Percentiles rank a stretch among this genome's conserved stretches.
Evolutionary conservation across 2,113 vertebrate species (phyloP).

Genomic region (Strix uralensis): DNA sequence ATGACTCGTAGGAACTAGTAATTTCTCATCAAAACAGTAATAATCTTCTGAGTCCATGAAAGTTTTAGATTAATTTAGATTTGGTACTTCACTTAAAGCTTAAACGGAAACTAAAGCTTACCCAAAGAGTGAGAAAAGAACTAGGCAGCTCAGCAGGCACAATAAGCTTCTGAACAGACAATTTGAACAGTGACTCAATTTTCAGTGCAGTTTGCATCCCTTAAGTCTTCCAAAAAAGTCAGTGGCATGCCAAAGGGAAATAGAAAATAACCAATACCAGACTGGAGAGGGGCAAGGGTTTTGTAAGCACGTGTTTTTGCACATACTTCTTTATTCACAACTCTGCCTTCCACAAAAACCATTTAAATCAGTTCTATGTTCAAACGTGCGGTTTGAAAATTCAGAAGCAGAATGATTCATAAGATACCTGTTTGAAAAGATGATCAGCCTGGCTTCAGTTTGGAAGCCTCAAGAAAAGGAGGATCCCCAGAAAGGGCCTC

Average conservation of each 20-base stretch:
- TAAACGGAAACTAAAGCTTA: neutral
- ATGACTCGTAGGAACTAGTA: neutral
- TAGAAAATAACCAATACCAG: neutral
- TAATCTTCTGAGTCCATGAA: neutral
- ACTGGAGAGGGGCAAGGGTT: fast-evolving
- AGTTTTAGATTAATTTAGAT: neutral
- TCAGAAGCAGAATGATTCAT: neutral
- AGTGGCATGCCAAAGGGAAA: neutral
- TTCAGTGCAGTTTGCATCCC: neutral
- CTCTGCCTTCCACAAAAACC: neutral
- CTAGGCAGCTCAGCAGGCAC: neutral
- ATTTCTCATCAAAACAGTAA: neutral
- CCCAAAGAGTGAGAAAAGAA: neutral
- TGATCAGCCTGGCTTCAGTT: neutral
- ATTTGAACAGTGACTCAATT: neutral
- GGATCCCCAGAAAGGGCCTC: neutral
- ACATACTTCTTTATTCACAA: neutral
- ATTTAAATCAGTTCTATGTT: neutral
- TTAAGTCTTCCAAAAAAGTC: neutral
- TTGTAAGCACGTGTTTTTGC: neutral
- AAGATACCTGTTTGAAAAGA: neutral
- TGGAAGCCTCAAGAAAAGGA: neutral
- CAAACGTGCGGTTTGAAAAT: fast-evolving
- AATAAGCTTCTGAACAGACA: neutral
- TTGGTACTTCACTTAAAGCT: neutral